Base-by-base conservation (phyloP, 2,888 invertebrate species). In the Hofmannophila pseudospretella region DNA sequence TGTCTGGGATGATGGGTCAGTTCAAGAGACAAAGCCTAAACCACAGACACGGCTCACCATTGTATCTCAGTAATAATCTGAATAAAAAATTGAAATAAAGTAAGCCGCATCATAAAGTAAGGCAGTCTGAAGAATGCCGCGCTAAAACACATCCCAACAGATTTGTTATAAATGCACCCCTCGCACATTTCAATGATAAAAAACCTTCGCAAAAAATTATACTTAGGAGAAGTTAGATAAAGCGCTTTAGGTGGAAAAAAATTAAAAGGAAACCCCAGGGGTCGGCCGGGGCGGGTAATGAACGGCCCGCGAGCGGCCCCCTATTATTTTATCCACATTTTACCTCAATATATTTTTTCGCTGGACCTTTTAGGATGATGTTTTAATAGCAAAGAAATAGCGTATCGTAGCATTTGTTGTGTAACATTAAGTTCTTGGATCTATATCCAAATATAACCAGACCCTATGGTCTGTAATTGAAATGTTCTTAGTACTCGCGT, bases 281-380 rank as follows among this genome's bases (percentile, higher is more conserved):
- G 26, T 7, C 19, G 23, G 34, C 32, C n/a, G 33, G 27, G 31
- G 7, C 13, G 30, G 49, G 49, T 48, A 51, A 54, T 54, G 49
- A 51, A 42, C 45, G 46, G 35, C 40, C 44, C 47, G 38, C 44
- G 30, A 42, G 37, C 34, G n/a, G 39, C 39, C 40, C 34, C 54
- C 45, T 53, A 53, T 54, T 59, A 57, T 56, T 59, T 55, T 51
- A 54, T 51, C 49, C 42, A 44, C 46, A 45, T 46, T 47, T 49
- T 41, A 44, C 48, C 45, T 40, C 44, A 37, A 39, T 41, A n/a
- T n/a, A n/a, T 37, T 48, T 41, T 46, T 44, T 12, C 19, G 4
- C 27, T 27, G n/a, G 23, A 32, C 32, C 32, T 23, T 28, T 28
- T 16, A 7, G 27, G 34, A 4, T 27, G 22, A 4, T n/a, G n/a